Evolutionary conservation across 1,140 invertebrate species (phyloP), one percentile per base, ranked within the genome.

Genomic region (Drosophila athabasca): DNA sequence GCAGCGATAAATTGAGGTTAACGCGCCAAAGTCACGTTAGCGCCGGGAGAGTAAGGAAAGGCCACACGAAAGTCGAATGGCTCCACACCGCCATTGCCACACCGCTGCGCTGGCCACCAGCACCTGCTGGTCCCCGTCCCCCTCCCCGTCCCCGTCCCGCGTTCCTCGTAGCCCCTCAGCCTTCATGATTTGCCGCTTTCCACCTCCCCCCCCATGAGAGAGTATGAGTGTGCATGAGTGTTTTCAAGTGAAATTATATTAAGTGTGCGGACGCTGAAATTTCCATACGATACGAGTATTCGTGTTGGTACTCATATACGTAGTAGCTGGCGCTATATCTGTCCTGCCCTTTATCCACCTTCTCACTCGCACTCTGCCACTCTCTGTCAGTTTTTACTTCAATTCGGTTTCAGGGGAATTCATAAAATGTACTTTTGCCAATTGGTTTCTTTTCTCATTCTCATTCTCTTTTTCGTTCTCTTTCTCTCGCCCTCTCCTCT

Each of bases 191-290:
- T 22, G 8, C 24, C 50, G 6, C 13, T 45, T 43, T 31, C 2
- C 43, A 45, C 43, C 9, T 8, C 19, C 7, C 24, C 39, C n/a
- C n/a, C n/a, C n/a, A n/a, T 44, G 13, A 24, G 31, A 9, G 31
- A 9, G 8, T 13, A 4, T 39, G 11, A 5, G 35, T 4, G 35
- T 4, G 50, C 35, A 29, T 59, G 61, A 58, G 62, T 60, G 62
- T 59, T 76, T 81, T 85, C 87, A 87, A 87, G 82, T 85, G 82
- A 85, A 85, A 87, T 85, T 85, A 85, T 87, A 85, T 87, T 87
- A 87, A 87, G 82, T 85, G 78, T 78, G 82, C 78, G 82, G 82
- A 81, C 82, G 69, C 29, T 87, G 62, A 67, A 85, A 85, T 85
- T 85, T 85, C 82, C 82, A 85, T 85, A 83, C 78, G 65, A 85